Conservation (phyloP, 1,140 invertebrate genomes). For the Acromyrmex echinatior region DNA sequence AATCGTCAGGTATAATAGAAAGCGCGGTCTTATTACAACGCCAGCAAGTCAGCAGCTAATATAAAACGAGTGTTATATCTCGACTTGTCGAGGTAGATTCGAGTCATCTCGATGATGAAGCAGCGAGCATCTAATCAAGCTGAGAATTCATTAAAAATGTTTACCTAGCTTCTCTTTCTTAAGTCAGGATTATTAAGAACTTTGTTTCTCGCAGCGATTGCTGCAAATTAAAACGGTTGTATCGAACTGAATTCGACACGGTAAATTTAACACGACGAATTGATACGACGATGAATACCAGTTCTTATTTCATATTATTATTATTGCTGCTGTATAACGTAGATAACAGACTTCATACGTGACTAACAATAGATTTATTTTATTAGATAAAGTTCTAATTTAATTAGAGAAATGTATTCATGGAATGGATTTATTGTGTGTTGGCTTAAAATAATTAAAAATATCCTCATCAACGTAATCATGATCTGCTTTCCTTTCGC, state of each 20-base stretch:
- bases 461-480: neutral
- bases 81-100: neutral
- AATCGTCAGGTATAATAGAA: neutral
- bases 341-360: neutral
- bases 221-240: neutral
- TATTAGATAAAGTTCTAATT: neutral
- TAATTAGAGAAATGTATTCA: neutral
- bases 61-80: slow-evolving; percentile 37
- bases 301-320: neutral
- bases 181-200: neutral
- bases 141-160: slow-evolving; percentile 42
- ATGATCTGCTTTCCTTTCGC: neutral
- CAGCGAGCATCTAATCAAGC: neutral
- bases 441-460: neutral
- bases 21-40: slow-evolving; percentile 1
- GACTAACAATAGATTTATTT: neutral
- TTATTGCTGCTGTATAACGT: neutral
- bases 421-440: neutral
- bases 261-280: neutral
- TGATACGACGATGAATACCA: neutral
- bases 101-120: slow-evolving; percentile 28
- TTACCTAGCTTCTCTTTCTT: neutral
- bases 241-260: neutral
- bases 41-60: slow-evolving; percentile 25
- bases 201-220: neutral